Base-by-base conservation (phyloP, 2,113 vertebrate genomes). In the Podiceps cristatus region DNA sequence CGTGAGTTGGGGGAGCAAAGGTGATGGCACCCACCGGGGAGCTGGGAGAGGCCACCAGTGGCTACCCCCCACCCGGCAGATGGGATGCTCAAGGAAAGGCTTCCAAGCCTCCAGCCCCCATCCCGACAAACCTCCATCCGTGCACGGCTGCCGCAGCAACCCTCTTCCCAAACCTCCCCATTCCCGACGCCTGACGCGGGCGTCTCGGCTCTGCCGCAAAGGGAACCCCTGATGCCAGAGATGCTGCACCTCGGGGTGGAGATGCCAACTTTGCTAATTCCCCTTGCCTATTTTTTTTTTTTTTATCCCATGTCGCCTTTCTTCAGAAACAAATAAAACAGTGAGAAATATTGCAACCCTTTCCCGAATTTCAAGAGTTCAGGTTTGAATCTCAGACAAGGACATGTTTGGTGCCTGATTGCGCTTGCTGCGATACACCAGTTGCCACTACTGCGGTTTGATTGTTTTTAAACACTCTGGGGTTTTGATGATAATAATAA, bases 381-480 rank as follows among this genome's bases (percentile, higher is more conserved):
- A 58, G 47, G 8, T 10, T 50, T 58, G 37, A 72, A 64, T 56
- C 59, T 75, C 90, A 60, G 49, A 80, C 62, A 60, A 76, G 77
- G 84, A 50, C 35, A 22, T 62, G 66, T 96, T 78, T 90, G 81
- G 74, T 29, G 55, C 33, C 77, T 79, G 93, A 95, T 83, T 88
- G 90, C 0, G 0, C 76, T 87, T 4, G 0, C 35, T 9, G 31
- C 0, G 2, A 37, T 20, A 23, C 37, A 44, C 23, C 63, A n/a
- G 73, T 53, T 86, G 76, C 77, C 0, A 15, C 80, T 37, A 28
- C 75, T n/a, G 67, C 67, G 12, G 11, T 66, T 27, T 86, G 94
- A 95, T 88, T 96, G 97, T 97, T 97, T 94, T 94, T 80, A 96
- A 97, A 96, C 88, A 97, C 83, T 75, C 86, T 2, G 31, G 52